Evolutionary conservation across 2,888 invertebrate species (phyloP), one percentile per base, ranked within the genome.

Genomic region (Tinea pellionella): DNA sequence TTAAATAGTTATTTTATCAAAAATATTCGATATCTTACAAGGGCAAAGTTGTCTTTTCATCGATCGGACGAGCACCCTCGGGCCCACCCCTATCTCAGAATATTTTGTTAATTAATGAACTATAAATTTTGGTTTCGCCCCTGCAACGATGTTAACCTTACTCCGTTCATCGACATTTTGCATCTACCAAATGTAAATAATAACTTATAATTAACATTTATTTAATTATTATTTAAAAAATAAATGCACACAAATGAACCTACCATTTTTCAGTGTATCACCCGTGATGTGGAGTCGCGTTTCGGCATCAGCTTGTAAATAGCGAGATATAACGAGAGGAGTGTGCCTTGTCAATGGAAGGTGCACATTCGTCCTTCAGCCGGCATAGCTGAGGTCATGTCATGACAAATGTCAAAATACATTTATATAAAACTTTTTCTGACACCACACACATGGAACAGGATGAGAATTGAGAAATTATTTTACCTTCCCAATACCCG

Each of bases 21-120:
- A n/a, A 37, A 37, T 37, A 37, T 37, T 37, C 37, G 37, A 37
- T 37, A 37, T 12, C n/a, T 37, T 37, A 37, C 9, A 37, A 37
- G 9, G 4, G 9, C 11, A 37, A 37, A 37, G 47, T 47, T 16
- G 47, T 53, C 19, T 53, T 53, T 12, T 53, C 53, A 53, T 53
- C 53, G 53, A 57, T 30, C 57, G 57, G 4, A 18, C 57, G 16
- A 13, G 32, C 57, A 18, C 57, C 57, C 32, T 57, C 32, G 11
- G 24, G 13, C 47, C 13, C 47, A 24, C 57, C 32, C 57, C 57
- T 32, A 2, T 59, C 47, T 30, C 15, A 30, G 57, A 57, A 61
- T 61, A 61, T 61, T 61, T 61, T 61, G 61, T 61, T 61, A 61
- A 61, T 61, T 61, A 61, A 61, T 61, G 61, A 61, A 61, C 58